Evolutionary conservation across 92 coral and sea anemone species (phyloP).

Genomic region (Hydrozoanthus gracilis): DNA sequence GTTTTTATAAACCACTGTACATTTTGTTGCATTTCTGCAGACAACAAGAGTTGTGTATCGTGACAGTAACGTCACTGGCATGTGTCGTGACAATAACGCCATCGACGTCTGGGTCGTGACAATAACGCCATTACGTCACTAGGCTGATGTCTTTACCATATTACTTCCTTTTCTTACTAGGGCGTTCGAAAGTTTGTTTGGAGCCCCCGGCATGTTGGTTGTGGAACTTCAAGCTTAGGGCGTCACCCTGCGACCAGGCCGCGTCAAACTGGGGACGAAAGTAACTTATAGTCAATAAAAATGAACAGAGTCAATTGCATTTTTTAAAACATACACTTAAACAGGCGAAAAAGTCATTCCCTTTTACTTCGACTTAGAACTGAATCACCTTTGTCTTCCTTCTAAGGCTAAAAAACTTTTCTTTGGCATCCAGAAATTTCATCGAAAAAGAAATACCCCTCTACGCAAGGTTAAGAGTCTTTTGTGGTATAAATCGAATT

Average conservation of each 20-base stretch:
- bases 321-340: too few species aligned
- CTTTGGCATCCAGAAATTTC: too few species aligned
- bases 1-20: background rate
- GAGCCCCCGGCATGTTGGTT: constrained; percentile 89
- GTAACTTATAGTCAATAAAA: background rate
- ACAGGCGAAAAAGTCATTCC: too few species aligned
- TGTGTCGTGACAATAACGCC: background rate
- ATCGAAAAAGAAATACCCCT: too few species aligned
- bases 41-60: background rate
- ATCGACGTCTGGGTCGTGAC: background rate
- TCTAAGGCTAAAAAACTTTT: too few species aligned
- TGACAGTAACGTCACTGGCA: too few species aligned
- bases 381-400: too few species aligned
- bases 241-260: constrained; percentile 86
- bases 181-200: constrained; percentile 79
- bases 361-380: too few species aligned
- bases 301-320: background rate
- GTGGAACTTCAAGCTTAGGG: constrained; percentile 86
- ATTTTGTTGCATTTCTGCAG: background rate
- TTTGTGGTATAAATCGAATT: too few species aligned
- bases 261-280: constrained; percentile 72
- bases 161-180: constrained; percentile 85
- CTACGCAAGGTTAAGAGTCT: too few species aligned
- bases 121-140: background rate
- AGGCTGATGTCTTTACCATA: background rate